A percentile compares a stretch with the other conserved stretches of the same genome.
Evolutionary conservation across 2,797 vertebrate species (phyloP).

Genomic region (Luscinia luscinia): DNA sequence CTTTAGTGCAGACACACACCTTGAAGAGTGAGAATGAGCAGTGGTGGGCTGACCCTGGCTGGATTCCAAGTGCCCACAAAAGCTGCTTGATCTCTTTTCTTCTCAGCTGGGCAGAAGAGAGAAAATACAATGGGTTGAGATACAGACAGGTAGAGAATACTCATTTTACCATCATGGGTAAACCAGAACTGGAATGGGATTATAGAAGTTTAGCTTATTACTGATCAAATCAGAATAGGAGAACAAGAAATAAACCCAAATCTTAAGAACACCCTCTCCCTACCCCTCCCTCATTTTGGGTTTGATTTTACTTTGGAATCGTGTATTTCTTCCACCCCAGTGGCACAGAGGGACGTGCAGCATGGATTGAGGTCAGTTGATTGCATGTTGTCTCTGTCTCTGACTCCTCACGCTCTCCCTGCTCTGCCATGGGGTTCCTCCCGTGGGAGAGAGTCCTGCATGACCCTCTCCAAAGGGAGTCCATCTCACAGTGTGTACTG

Average conservation of each 20-base stretch:
- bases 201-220: not conserved
- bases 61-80: not conserved
- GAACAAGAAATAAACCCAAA: not conserved
- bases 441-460: not conserved
- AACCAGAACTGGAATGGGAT: not conserved
- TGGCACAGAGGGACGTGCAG: not conserved
- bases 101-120: not conserved
- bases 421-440: accelerated
- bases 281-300: not conserved
- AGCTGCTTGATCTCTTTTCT: not conserved
- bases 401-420: not conserved
- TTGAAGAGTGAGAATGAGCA: not conserved
- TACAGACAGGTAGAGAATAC: not conserved
- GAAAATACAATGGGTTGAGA: not conserved
- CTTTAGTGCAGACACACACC: not conserved
- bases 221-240: not conserved
- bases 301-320: not conserved
- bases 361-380: not conserved
- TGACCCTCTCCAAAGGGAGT: not conserved
- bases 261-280: not conserved
- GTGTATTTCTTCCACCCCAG: not conserved
- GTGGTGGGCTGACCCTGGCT: not conserved
- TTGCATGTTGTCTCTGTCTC: not conserved
- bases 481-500: not conserved
- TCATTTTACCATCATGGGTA: not conserved